Evolutionary conservation across 2,113 vertebrate genomes (phyloP).

Genomic region (Sminthopsis crassicaudata): DNA sequence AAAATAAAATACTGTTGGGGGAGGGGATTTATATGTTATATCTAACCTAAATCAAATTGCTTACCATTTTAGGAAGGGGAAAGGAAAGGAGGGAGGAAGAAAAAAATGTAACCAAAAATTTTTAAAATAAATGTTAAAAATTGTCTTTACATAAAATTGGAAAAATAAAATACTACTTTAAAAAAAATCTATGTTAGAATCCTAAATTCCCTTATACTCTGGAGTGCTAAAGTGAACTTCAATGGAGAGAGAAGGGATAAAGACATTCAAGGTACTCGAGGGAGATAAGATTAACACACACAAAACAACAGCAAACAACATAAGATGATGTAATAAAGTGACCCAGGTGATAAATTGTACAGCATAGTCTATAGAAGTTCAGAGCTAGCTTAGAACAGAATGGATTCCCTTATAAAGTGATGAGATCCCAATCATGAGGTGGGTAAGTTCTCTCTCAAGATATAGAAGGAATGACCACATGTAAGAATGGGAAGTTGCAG

Average conservation of each 20-base stretch:
- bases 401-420: not conserved
- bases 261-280: not conserved
- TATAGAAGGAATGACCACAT: not conserved
- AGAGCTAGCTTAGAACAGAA: not conserved
- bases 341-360: not conserved
- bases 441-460: not conserved
- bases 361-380: not conserved
- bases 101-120: too few species aligned
- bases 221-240: not conserved
- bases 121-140: too few species aligned
- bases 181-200: not conserved
- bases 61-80: too few species aligned
- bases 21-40: too few species aligned
- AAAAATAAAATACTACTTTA: not conserved
- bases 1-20: too few species aligned
- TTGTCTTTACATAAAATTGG: not conserved
- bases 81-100: too few species aligned
- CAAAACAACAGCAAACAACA: not conserved
- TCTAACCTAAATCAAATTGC: too few species aligned
- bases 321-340: not conserved
- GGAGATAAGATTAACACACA: not conserved
- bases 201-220: not conserved
- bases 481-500: not conserved
- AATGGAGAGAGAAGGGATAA: not conserved
- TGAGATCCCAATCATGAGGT: not conserved